Percentiles rank a stretch among this genome's conserved stretches.
These are phyloP conservation scores for Baccha elongata DNA, from an alignment of 2,888 invertebrate genomes.

Conservation along the genomic window DNA sequence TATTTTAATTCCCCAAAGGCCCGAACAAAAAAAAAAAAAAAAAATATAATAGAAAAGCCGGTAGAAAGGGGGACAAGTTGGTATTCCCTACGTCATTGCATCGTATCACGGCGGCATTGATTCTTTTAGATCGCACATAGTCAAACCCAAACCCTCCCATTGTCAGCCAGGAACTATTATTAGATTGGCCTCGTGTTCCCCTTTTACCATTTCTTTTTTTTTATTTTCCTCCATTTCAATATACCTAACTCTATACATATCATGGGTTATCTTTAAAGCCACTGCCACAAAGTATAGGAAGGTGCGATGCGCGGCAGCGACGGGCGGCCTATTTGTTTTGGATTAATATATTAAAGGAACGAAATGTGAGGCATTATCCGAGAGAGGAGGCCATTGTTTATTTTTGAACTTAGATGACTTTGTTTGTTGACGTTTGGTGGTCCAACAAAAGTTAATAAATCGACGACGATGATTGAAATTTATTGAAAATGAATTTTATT, in stretches of 20 bases:
- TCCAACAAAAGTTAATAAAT: conserved; percentile 62
- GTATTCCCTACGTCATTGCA: conserved; percentile 51
- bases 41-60: conserved; percentile 1
- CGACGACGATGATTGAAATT: conserved; percentile 58
- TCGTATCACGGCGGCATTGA: conserved; percentile 15
- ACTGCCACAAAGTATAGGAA: neutral
- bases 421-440: conserved; percentile 66
- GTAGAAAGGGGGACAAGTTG: conserved; percentile 21
- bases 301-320: neutral
- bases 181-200: conserved; percentile 73
- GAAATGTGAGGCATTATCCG: conserved; percentile 29
- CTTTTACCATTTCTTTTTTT: conserved; percentile 43
- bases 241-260: conserved; percentile 6
- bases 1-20: conserved; percentile 67
- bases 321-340: conserved; percentile 59
- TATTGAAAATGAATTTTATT: conserved; percentile 26
- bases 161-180: conserved; percentile 68
- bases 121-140: conserved; percentile 47
- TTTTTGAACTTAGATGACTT: conserved; percentile 65
- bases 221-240: neutral
- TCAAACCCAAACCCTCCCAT: conserved; percentile 62
- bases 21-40: neutral
- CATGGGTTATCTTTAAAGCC: conserved; percentile 46
- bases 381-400: conserved; percentile 52
- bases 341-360: conserved; percentile 53